Evolutionary conservation across 1,140 invertebrate species (phyloP).

Genomic region (Drosophila elegans): DNA sequence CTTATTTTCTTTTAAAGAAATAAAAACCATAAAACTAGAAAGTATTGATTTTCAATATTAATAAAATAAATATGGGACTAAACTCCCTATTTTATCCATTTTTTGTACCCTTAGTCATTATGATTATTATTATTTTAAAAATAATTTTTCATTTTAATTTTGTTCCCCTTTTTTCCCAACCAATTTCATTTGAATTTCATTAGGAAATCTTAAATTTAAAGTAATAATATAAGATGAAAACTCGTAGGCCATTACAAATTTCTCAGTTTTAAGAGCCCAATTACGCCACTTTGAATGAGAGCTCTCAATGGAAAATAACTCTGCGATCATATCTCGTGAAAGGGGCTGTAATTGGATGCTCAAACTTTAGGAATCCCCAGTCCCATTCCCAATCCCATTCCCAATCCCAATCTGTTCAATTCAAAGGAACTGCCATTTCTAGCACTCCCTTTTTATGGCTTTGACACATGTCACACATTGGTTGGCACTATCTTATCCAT

Average conservation of each 20-base stretch:
- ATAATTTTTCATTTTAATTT: background rate
- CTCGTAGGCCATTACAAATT: conserved; percentile 1
- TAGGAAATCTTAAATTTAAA: background rate
- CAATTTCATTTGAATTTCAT: background rate
- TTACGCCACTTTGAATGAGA: conserved; percentile 7
- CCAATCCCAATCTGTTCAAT: background rate
- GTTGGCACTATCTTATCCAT: conserved; percentile 38
- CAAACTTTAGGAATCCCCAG: background rate
- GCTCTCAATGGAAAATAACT: background rate
- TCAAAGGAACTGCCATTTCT: conserved; percentile 18
- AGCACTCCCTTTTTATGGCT: conserved; percentile 17
- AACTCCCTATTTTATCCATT: too few species aligned
- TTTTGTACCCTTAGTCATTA: too few species aligned
- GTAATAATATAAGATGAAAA: background rate
- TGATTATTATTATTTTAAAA: too few species aligned
- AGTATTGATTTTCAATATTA: too few species aligned
- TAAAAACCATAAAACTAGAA: too few species aligned
- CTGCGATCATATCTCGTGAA: background rate
- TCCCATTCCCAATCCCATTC: too few species aligned
- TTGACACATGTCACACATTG: conserved; percentile 64
- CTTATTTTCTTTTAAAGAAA: too few species aligned
- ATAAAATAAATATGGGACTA: too few species aligned
- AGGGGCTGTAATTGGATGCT: conserved; percentile 32
- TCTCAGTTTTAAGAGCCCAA: conserved; percentile 11
- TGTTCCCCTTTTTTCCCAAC: background rate